Percentiles rank a stretch among this genome's conserved stretches.
These are phyloP conservation scores for Pelobates fuscus DNA, from an alignment of 2,113 vertebrate species.

Conservation along the genomic window DNA sequence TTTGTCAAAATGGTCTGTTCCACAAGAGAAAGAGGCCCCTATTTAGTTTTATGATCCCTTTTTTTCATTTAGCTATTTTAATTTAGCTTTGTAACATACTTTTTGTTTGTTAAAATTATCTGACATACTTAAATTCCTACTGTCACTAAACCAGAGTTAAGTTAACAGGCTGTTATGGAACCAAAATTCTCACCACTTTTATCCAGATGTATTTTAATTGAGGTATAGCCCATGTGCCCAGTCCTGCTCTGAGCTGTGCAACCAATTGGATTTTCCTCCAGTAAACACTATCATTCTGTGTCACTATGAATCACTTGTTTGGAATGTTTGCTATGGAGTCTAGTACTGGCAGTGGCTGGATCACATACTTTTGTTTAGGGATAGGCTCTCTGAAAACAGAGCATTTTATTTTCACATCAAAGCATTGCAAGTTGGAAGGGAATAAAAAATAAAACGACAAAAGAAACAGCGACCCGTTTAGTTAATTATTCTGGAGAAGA, in stretches of 20 bases:
- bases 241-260: background rate
- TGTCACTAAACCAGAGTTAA: too few species aligned
- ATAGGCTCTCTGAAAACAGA: slow-evolving; percentile 45
- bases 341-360: slow-evolving; percentile 39
- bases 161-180: too few species aligned
- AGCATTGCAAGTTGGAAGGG: slow-evolving; percentile 53
- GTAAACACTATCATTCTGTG: slow-evolving; percentile 36
- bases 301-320: slow-evolving; percentile 53
- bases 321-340: slow-evolving; percentile 52
- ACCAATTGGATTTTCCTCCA: background rate
- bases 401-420: slow-evolving; percentile 32
- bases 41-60: too few species aligned
- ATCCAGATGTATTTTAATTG: too few species aligned
- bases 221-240: background rate
- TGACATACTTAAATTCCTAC: too few species aligned
- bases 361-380: slow-evolving; percentile 49
- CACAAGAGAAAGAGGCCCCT: too few species aligned
- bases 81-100: too few species aligned
- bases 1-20: too few species aligned
- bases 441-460: slow-evolving; percentile 56
- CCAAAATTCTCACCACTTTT: too few species aligned
- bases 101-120: too few species aligned
- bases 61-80: too few species aligned
- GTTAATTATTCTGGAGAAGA: slow-evolving; percentile 50
- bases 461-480: too few species aligned